phyloP scores from a whole-genome alignment of 2,113 vertebrate species.

The Capra hircus region DNA sequence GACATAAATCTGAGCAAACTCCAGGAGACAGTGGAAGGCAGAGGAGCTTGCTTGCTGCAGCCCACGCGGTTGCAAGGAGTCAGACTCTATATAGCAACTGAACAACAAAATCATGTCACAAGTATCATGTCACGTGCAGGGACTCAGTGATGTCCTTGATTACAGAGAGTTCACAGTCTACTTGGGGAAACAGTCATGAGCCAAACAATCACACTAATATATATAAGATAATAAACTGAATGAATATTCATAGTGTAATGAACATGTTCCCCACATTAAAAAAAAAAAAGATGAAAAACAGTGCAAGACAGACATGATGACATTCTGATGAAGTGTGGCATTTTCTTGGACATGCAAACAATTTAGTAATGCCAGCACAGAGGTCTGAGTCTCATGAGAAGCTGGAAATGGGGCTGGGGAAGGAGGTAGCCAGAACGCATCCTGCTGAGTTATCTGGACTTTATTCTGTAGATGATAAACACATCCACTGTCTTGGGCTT shows the following conservation, averaged over 20 bases:
- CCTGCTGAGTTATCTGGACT: neutral
- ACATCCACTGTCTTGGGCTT: neutral
- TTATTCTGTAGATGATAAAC: neutral
- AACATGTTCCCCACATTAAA: neutral
- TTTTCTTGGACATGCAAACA: neutral
- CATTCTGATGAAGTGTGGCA: neutral
- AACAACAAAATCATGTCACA: neutral
- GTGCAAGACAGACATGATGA: neutral
- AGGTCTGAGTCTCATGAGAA: neutral
- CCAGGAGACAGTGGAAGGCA: neutral
- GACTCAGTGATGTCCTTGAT: neutral
- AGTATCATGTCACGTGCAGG: too few species aligned
- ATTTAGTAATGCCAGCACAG: neutral
- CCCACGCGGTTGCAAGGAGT: fast-evolving
- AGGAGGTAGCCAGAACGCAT: fast-evolving
- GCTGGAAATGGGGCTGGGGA: neutral
- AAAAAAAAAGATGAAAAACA: neutral
- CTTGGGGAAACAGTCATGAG: neutral
- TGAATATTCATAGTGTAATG: neutral
- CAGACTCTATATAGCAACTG: neutral
- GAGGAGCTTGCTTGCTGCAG: neutral
- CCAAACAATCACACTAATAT: neutral
- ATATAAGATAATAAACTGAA: neutral
- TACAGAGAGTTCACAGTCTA: neutral
- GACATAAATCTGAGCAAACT: neutral